phyloP scores from a whole-genome alignment of 2,113 vertebrate genomes.

The Leucopsar rothschildi region DNA sequence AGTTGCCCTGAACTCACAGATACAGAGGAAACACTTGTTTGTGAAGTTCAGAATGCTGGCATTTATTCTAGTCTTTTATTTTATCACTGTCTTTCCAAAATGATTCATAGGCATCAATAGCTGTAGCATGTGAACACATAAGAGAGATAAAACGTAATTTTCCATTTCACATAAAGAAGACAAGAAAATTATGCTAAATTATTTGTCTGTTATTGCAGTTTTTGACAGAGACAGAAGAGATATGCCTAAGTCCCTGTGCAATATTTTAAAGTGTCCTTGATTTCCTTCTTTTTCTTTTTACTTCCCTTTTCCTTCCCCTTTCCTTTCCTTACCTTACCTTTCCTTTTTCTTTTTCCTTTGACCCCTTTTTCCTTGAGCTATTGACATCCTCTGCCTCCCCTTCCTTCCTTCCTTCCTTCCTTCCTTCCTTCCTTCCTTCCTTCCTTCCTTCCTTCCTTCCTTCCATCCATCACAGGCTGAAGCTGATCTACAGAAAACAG shows the following conservation, averaged over 20 bases:
- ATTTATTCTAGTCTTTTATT: background rate
- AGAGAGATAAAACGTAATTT: background rate
- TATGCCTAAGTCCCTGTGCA: background rate
- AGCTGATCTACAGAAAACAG: constrained; percentile 73
- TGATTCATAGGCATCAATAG: background rate
- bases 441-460: fast-evolving
- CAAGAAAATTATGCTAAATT: background rate
- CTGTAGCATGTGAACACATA: background rate
- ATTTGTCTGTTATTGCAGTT: background rate
- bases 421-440: too few species aligned
- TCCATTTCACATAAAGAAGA: background rate
- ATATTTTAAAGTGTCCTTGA: background rate
- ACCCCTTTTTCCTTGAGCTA: background rate
- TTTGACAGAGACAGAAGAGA: background rate
- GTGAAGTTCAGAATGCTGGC: background rate
- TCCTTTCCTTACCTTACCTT: background rate
- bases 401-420: background rate
- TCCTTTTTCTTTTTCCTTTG: background rate
- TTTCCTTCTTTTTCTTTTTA: background rate
- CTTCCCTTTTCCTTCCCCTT: background rate
- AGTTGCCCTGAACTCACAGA: background rate
- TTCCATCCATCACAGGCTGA: constrained; percentile 6
- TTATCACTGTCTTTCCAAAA: background rate
- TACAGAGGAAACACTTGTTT: background rate
- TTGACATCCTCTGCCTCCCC: background rate